Evolutionary conservation across 2,888 invertebrate species (phyloP), one percentile per base, ranked within the genome.

Genomic region (Frankliniella intonsa): DNA sequence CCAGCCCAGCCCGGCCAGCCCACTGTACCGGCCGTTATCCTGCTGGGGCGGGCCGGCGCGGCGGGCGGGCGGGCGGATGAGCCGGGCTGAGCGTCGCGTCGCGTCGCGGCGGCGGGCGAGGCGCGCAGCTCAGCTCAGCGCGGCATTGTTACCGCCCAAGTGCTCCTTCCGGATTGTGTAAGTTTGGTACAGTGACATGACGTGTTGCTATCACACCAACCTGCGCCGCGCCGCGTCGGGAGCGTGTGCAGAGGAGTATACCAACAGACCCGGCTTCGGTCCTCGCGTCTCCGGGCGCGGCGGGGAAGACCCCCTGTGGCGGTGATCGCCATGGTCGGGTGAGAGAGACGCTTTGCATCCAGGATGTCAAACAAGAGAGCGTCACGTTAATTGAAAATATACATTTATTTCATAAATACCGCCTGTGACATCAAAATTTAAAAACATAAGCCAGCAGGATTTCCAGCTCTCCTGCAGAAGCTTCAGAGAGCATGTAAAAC

Each of bases 331-430:
- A 38, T 38, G 38, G 5, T 38, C 38, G 38, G 38, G 38, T 38
- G 38, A 38, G 38, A 38, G 2, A 38, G 38, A 38, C 38, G 38
- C 7, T 11, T 11, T 3, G 55, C 55, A 17, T 11, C 55, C 55
- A 55, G 17, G 17, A 55, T 55, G 11, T 17, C 14, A 55, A 17
- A 55, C 2, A 17, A 11, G 2, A 14, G n/a, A n/a, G 14, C 9
- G 14, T n/a, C 65, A 65, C 65, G 65, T 65, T 22, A 69, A 69
- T 55, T 69, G 69, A 69, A 69, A 69, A 69, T 69, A 69, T 69
- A 69, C 7, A 22, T 69, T 69, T 69, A 69, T 69, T 69, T 69
- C 69, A 69, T 69, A 69, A 69, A 69, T 69, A 69, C 69, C 69
- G 22, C 22, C 22, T 5, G 55, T 22, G n/a, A 69, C 22, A 69